Base-by-base conservation (phyloP, 2,113 vertebrate genomes). In the Meles meles region DNA sequence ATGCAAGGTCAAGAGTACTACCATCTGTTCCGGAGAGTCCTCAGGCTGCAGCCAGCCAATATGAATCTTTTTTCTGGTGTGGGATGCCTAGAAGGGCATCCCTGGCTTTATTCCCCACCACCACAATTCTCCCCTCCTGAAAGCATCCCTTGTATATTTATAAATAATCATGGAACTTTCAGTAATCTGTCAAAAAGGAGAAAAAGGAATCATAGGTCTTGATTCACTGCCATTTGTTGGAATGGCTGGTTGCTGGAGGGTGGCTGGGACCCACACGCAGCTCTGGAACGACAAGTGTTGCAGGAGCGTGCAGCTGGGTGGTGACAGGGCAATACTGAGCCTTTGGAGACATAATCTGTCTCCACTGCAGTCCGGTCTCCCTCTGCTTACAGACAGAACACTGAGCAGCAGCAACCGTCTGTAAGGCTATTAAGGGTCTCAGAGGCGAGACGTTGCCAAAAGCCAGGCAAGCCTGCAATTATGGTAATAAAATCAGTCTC, bases 401-500 rank as follows among this genome's bases (percentile, higher is more conserved):
- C 6, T 86, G 94, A 97, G 95, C 96, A 5, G 47, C 97, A 98
- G 95, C 93, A 89, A 85, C 94, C 6, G 2, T 95, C 88, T 96
- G 44, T 67, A 91, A 98, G 97, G 88, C 85, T 96, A 44, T 97
- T 96, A 97, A 79, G 93, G 96, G 97, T 87, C 65, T 97, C 81
- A 76, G 84, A 85, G 61, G 92, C 86, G 88, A 98, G 77, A 96
- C 95, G 96, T 94, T 95, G 97, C 89, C 93, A 97, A 98, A 93
- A 98, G 87, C 1, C 44, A 98, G 86, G 95, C 96, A 96, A 94
- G 83, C 91, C 97, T 93, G 44, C 94, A 98, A 97, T 98, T 98
- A 97, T 94, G 88, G 95, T 96, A 98, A 97, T 97, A 88, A 97
- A 97, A 97, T 95, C 96, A 96, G 90, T 96, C 97, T 95, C 89